Evolutionary conservation across 1,140 invertebrate genomes (phyloP).

Genomic region (Eumeta japonica): DNA sequence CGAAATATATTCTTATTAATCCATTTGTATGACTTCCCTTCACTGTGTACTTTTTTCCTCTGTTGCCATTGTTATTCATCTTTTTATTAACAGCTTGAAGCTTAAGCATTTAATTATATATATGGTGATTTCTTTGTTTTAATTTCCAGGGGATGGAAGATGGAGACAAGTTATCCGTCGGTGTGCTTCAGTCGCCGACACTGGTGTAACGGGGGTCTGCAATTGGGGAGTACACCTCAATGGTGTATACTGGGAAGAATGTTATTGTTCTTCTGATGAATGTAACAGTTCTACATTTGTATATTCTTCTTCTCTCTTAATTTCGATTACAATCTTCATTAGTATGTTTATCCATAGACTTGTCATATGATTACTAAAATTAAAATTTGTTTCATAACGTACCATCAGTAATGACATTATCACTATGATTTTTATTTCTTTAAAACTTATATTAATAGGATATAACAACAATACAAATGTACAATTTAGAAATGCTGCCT

Average conservation of each 20-base stretch:
- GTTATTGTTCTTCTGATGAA: conserved; percentile 85
- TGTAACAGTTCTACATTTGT: conserved; percentile 64
- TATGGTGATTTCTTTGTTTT: no score
- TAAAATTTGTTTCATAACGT: conserved; percentile 6
- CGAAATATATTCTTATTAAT: no score
- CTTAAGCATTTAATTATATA: no score
- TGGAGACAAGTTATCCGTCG: conserved; percentile 89
- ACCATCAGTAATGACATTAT: conserved; percentile 8
- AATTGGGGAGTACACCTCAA: conserved; percentile 93
- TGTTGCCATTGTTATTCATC: no score
- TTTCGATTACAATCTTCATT: conserved; percentile 9
- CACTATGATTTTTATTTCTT: conserved; percentile 6
- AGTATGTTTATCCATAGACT: no score
- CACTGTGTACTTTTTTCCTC: no score
- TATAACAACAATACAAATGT: no score
- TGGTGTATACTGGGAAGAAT: conserved; percentile 93
- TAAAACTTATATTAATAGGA: conserved; percentile 1
- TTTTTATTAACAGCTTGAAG: no score
- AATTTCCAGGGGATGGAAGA: conserved; percentile 85
- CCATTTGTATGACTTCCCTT: no score
- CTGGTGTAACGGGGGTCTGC: conserved; percentile 86
- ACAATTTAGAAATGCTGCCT: no score
- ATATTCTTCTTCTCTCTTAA: conserved; percentile 12
- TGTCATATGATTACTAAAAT: conserved; percentile 5
- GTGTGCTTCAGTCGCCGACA: conserved; percentile 87